A percentile compares a stretch with the other conserved stretches of the same genome.
phyloP scores from a whole-genome alignment of 1,140 invertebrate genomes.

The Drosophila chauvacae region DNA sequence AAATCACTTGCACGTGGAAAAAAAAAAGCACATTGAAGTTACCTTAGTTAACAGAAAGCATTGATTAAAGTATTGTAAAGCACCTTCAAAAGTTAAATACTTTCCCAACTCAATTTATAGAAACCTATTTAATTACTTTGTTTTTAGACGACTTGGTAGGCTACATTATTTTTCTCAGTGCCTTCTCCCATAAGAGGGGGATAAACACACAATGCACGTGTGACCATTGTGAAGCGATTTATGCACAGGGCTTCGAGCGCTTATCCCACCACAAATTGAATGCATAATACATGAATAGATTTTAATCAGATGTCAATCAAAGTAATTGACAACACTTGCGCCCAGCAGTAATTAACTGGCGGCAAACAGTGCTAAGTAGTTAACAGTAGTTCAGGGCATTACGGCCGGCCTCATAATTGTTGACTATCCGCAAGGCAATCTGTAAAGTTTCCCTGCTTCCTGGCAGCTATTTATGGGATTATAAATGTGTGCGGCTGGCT shows the following conservation, averaged over 20 bases:
- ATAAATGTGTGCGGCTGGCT: not conserved
- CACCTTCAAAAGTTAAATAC: not conserved
- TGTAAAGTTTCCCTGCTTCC: not conserved
- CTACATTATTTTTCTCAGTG: not conserved
- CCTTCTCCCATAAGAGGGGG: not conserved
- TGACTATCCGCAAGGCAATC: conserved; percentile 11
- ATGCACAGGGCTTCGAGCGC: conserved; percentile 20
- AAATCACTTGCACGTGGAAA: conserved; percentile 30
- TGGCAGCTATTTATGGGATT: not conserved
- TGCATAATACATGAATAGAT: conserved; percentile 31
- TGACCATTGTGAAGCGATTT: conserved; percentile 32
- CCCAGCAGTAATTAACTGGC: conserved; percentile 20
- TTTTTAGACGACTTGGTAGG: not conserved
- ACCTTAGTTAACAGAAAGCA: too few relatives aligned
- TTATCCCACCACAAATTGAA: conserved; percentile 44
- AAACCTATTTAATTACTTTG: not conserved
- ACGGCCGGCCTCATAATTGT: conserved; percentile 1
- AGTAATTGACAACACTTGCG: conserved; percentile 21
- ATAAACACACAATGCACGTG: conserved; percentile 6
- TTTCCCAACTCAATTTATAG: rapidly evolving
- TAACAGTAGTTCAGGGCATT: conserved; percentile 14
- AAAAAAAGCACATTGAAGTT: not conserved
- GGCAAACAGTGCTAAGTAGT: conserved; percentile 2
- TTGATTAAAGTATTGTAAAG: not conserved
- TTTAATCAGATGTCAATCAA: conserved; percentile 58